Evolutionary conservation across 2,113 vertebrate species (phyloP).

Genomic region (Crocuta crocuta): DNA sequence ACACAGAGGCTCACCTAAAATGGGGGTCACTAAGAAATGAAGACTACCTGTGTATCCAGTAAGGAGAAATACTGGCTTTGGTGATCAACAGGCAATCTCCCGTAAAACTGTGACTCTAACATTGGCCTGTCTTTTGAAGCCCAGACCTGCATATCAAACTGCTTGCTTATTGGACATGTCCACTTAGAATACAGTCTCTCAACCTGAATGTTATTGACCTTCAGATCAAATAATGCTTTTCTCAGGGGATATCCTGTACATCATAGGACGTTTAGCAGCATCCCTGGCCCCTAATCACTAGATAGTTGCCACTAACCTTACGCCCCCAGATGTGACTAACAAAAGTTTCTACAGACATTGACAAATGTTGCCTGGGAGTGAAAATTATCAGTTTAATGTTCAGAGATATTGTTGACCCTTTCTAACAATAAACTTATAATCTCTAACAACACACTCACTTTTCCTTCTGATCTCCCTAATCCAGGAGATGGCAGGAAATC

Average conservation of each 20-base stretch:
- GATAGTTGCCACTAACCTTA: neutral
- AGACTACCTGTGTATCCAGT: neutral
- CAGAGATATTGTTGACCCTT: neutral
- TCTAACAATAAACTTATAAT: neutral
- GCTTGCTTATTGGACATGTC: neutral
- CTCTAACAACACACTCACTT: neutral
- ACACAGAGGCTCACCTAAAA: neutral
- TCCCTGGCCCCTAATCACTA: too few relatives aligned
- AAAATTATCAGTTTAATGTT: neutral
- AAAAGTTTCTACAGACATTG: neutral
- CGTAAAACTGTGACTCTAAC: neutral
- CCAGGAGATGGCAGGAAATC: neutral
- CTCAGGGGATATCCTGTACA: neutral
- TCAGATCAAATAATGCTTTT: neutral
- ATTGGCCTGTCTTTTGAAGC: neutral
- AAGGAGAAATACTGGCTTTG: neutral
- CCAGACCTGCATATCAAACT: neutral
- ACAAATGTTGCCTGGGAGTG: neutral
- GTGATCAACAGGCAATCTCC: neutral
- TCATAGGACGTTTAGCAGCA: neutral
- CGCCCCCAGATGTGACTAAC: neutral
- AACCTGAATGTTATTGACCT: neutral
- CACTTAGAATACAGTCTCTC: neutral
- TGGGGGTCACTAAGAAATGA: neutral
- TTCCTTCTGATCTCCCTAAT: neutral